phyloP scores from a whole-genome alignment of 2,113 vertebrate species.

The Zosterops hypoxanthus region DNA sequence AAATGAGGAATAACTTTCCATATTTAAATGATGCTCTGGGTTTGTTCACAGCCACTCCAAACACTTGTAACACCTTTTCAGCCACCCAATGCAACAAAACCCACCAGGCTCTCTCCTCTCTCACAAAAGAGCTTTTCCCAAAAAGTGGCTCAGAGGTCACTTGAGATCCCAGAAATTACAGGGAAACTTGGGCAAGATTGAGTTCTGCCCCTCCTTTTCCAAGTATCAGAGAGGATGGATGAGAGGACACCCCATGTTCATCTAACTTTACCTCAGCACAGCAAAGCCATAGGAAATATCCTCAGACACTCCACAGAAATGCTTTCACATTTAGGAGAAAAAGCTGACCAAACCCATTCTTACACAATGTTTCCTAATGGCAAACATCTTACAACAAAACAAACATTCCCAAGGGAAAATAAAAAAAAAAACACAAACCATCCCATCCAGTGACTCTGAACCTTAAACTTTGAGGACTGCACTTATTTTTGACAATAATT shows the following conservation, averaged over 20 bases:
- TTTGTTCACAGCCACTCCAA: not conserved
- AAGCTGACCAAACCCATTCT: not conserved
- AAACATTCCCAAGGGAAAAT: not conserved
- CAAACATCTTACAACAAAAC: not conserved
- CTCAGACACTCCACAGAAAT: not conserved
- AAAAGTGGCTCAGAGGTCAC: not conserved
- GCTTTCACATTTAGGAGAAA: not conserved
- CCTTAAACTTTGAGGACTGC: not conserved
- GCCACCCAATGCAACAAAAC: not conserved
- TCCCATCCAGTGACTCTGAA: not conserved
- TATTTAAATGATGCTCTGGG: not conserved
- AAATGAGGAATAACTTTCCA: not conserved
- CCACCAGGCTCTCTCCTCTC: not conserved
- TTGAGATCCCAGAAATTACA: not conserved
- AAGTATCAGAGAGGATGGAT: not conserved
- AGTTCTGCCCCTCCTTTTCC: not conserved
- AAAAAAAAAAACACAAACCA: not conserved
- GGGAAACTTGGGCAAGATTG: not conserved
- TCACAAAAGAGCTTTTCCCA: not conserved
- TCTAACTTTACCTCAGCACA: not conserved
- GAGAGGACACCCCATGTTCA: rapidly evolving
- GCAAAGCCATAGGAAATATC: not conserved
- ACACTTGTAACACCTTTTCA: not conserved
- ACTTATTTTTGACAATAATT: not conserved
- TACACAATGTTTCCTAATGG: not conserved